phyloP scores from a whole-genome alignment of 2,113 vertebrate genomes.

The Tachycineta bicolor region DNA sequence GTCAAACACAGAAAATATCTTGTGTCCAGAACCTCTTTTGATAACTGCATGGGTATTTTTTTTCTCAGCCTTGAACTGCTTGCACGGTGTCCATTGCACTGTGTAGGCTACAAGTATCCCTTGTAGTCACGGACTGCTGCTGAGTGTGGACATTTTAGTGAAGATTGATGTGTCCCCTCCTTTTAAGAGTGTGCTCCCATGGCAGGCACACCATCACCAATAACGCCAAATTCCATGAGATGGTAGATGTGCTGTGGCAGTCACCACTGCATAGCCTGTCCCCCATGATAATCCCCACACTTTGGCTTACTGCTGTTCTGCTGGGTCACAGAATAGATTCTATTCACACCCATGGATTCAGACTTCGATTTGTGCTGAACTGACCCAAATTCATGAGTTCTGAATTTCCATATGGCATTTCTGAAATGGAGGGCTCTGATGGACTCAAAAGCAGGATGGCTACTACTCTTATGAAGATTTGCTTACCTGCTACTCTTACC shows the following conservation, averaged over 20 bases:
- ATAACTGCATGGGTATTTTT: neutral
- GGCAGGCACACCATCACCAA: neutral
- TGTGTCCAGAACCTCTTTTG: neutral
- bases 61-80: neutral
- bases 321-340: neutral
- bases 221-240: neutral
- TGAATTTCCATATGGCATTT: neutral
- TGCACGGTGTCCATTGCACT: neutral
- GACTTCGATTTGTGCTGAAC: neutral
- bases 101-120: neutral
- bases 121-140: neutral
- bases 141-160: neutral
- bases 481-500: neutral
- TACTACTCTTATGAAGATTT: neutral
- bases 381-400: rapidly evolving
- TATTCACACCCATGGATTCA: neutral
- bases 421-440: neutral
- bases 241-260: rapidly evolving
- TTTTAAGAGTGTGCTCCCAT: neutral
- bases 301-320: neutral
- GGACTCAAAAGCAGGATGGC: neutral
- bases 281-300: too few species aligned
- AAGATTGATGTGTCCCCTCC: neutral
- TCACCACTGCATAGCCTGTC: neutral
- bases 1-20: neutral